Conservation (phyloP, 2,797 vertebrate genomes). For the Hozukius guyotensis region DNA sequence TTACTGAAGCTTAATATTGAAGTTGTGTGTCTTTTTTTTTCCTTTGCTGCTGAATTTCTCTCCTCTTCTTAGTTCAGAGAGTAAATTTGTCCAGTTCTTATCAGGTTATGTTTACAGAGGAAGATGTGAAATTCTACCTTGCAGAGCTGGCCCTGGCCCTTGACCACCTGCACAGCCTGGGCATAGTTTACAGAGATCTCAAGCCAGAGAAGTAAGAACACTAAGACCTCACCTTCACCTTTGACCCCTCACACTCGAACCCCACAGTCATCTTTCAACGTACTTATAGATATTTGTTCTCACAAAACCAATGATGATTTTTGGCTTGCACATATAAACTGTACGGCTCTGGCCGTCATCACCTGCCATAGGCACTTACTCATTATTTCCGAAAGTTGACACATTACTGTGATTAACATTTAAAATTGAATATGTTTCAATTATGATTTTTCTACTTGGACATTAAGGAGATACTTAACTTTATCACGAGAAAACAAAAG, state of each 20-base stretch:
- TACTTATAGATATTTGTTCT: not conserved
- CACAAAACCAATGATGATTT: not conserved
- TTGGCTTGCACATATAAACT: not conserved
- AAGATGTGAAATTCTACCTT: conserved; percentile 99
- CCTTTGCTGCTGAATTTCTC: conserved; percentile 68
- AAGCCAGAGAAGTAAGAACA: conserved; percentile 98
- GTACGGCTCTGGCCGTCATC: no score
- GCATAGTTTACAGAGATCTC: conserved; percentile 99
- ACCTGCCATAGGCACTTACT: not conserved
- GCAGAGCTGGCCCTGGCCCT: conserved; percentile 99
- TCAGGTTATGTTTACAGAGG: conserved; percentile 99
- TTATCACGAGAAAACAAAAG: no score
- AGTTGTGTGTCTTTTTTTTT: conserved; percentile 50
- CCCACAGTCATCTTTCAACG: not conserved
- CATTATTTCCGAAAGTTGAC: not conserved
- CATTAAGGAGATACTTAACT: not conserved
- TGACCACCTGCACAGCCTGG: conserved; percentile 98
- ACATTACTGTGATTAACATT: not conserved
- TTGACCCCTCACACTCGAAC: conserved; percentile 19
- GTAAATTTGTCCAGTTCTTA: conserved; percentile 98
- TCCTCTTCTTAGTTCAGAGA: conserved; percentile 86
- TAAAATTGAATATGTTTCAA: not conserved
- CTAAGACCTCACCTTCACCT: conserved; percentile 1
- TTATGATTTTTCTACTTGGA: no score
- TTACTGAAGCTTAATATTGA: conserved; percentile 48